Percentiles rank a stretch among this genome's conserved stretches.
Evolutionary conservation across 2,113 vertebrate genomes (phyloP).

Genomic region (Dipodomys spectabilis): DNA sequence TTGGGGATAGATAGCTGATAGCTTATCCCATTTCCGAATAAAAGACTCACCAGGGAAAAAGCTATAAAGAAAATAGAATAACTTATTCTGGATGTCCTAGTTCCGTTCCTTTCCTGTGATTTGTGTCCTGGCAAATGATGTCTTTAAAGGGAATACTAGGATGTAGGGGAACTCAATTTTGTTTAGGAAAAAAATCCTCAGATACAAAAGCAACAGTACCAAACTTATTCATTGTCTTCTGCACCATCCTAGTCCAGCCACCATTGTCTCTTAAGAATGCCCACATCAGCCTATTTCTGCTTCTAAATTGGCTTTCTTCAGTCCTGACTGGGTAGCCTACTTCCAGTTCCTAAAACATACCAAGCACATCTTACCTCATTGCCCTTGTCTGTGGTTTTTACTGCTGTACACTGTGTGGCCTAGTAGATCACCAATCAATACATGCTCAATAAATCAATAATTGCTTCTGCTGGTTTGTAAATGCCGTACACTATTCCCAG

Average conservation of each 20-base stretch:
- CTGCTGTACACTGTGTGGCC: neutral
- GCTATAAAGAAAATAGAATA: constrained; percentile 41
- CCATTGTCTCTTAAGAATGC: neutral
- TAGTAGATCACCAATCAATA: constrained; percentile 34
- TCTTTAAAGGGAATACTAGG: constrained; percentile 55
- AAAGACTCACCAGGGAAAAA: constrained; percentile 57
- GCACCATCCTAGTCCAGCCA: neutral
- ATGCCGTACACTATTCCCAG: neutral
- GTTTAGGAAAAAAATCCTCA: neutral
- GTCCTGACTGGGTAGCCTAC: neutral
- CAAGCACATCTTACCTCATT: neutral
- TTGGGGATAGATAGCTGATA: neutral
- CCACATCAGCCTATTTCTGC: neutral
- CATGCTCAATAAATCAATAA: neutral
- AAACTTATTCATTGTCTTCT: constrained; percentile 31
- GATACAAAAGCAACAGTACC: neutral
- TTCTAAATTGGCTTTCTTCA: neutral
- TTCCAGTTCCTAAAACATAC: neutral
- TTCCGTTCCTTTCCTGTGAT: constrained; percentile 5
- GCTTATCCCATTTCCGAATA: constrained; percentile 38
- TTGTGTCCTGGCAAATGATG: constrained; percentile 25
- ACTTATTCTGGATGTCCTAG: constrained; percentile 20
- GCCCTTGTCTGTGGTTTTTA: neutral
- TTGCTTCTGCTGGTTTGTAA: constrained; percentile 1
- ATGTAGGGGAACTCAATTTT: neutral